Evolutionary conservation across 2,888 invertebrate genomes (phyloP).

Genomic region (Pristionchus mayeri): DNA sequence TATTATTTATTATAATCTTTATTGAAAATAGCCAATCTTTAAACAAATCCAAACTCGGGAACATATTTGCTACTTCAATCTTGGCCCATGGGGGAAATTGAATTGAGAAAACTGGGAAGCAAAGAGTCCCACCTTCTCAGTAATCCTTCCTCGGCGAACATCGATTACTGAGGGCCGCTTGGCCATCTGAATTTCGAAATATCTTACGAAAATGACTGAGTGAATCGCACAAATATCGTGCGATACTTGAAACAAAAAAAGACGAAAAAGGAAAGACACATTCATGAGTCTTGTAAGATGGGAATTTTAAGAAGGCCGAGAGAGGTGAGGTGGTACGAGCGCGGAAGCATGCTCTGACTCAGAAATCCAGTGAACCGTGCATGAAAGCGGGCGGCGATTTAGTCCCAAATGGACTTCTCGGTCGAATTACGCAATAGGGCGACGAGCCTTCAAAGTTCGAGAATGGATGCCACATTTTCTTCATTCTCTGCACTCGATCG

Average conservation of each 20-base stretch:
- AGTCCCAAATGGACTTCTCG: not conserved
- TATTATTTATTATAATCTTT: not conserved
- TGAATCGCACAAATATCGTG: too few species aligned
- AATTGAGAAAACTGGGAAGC: too few species aligned
- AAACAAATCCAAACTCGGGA: too few species aligned
- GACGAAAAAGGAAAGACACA: not conserved
- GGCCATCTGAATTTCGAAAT: slow-evolving; percentile 25
- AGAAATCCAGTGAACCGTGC: not conserved
- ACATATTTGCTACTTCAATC: too few species aligned
- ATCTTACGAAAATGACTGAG: too few species aligned
- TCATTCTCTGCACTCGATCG: too few species aligned
- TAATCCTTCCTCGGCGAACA: slow-evolving; percentile 15
- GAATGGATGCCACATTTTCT: not conserved
- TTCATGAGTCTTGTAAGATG: too few species aligned
- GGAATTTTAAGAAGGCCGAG: not conserved
- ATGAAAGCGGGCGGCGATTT: not conserved
- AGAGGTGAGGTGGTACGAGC: not conserved
- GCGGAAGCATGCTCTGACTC: slow-evolving; percentile 2
- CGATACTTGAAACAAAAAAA: too few species aligned
- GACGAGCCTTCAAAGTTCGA: not conserved
- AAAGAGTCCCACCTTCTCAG: slow-evolving; percentile 1
- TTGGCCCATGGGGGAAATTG: too few species aligned
- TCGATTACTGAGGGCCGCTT: slow-evolving; percentile 36
- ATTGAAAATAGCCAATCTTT: too few species aligned
- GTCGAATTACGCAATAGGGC: too few species aligned